Evolutionary conservation across 1,140 invertebrate genomes (phyloP), one percentile per base, ranked within the genome.

Genomic region (Sitobion miscanthi): DNA sequence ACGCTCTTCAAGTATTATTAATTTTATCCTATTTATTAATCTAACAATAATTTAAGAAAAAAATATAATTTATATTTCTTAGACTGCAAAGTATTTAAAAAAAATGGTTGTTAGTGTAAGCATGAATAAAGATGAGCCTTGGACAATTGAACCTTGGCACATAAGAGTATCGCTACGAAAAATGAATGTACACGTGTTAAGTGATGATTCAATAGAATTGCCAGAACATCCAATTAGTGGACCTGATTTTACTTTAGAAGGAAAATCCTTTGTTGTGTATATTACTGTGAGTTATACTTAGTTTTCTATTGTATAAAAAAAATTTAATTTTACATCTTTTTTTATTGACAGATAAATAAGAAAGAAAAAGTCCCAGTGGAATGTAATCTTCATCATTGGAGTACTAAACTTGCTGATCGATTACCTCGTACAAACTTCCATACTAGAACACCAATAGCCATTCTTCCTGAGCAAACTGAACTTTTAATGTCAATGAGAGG

Each of bases 121-220:
- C 62, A 98, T 99, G 97, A 98, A 97, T 94, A 96, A 96, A 94
- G 96, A 97, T 91, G 96, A 96, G 93, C 96, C 97, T 0, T 99
- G 98, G 98, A 96, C 96, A 6, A 94, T 99, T 23, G 96, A 98
- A 95, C 97, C 97, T 0, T 98, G 97, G 97, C 98, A 99, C 95
- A 95, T 99, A 1, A 96, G 95, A 94, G 95, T 96, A 38, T 96
- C 96, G 49, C 97, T 98, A 93, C 96, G 98, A 45, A 97, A 96
- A 95, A 95, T 95, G 94, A 96, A 97, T 5, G 96, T 97, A 94
- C 94, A 96, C 86, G 96, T 97, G 25, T 95, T 95, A 5, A 96
- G 96, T 3, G 97, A 98, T 90, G 95, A 97, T 94, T 96, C 97
- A 45, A 98, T 99, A 93, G 96, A 96, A 91, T 95, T 99, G 95